Base-by-base conservation (phyloP, 2,797 vertebrate genomes). In the Phyllotis vaccarum region DNA sequence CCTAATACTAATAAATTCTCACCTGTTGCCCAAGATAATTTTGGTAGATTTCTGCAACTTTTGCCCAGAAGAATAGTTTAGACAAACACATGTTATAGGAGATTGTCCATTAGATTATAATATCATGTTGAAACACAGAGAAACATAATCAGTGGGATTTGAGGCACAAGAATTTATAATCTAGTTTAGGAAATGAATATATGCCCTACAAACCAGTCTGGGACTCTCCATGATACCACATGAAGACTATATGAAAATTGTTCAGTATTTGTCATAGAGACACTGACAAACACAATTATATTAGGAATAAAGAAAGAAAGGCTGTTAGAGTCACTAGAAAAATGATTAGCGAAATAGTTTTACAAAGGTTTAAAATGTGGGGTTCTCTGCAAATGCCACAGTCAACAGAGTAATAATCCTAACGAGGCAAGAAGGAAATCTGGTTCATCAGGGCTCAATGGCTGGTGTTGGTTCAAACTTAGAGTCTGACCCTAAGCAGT, bases 11-110 rank as follows among this genome's bases (percentile, higher is more conserved):
- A 43, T 40, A 81, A 24, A 46, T 90, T 93, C 29, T 34, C 21
- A 85, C 60, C 40, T 81, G 21, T 78, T 49, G 46, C 27, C 60
- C 40, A 68, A 93, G 22, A 3, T 66, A 95, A 56, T 78, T 94
- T 85, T 46, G 60, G 74, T 91, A 68, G 14, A 3, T 95, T 96
- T 96, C 82, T 92, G 11, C 13, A 62, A 40, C 31, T 66, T 56
- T 17, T 92, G 9, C 72, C 17, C 29, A 60, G 43, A 96, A 87
- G 27, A 87, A 7, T 52, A 74, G 64, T 60, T 70, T 70, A 37
- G 74, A 88, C 24, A 21, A 93, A 12, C 34, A n/a, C 14, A 70
- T 52, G 27, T 68, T n/a, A n/a, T n/a, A n/a, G n/a, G n/a, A n/a
- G n/a, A n/a, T n/a, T n/a, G n/a, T n/a, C 68, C 34, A 86, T 60